phyloP scores from a whole-genome alignment of 2,797 vertebrate genomes.

The Myotis findleyi region DNA sequence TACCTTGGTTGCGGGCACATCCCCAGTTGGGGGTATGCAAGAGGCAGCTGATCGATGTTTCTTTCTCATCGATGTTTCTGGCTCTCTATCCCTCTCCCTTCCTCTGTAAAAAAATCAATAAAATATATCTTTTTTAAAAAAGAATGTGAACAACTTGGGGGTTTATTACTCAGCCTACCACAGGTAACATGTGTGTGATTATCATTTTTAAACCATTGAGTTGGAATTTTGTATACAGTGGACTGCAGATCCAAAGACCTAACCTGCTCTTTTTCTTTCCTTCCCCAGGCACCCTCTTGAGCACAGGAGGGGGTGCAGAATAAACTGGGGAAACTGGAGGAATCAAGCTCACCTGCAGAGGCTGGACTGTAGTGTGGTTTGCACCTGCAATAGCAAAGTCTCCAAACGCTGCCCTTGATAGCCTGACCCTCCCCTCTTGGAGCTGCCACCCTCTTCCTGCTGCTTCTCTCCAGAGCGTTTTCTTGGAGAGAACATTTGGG shows the following conservation, averaged over 20 bases:
- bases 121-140: not conserved
- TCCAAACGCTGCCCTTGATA: not conserved
- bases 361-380: not conserved
- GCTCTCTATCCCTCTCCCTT: no score
- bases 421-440: not conserved
- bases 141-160: not conserved
- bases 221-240: not conserved
- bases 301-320: not conserved
- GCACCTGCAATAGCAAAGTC: not conserved
- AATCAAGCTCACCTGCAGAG: not conserved
- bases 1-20: no score
- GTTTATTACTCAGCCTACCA: not conserved
- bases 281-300: not conserved
- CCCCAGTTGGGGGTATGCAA: no score
- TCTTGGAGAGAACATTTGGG: not conserved
- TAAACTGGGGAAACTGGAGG: not conserved
- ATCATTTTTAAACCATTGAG: not conserved
- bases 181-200: not conserved
- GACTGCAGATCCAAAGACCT: not conserved
- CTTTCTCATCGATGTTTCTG: no score
- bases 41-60: no score
- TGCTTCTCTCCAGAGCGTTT: not conserved
- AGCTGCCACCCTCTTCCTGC: not conserved
- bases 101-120: no score
- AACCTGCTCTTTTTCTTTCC: not conserved